Base-by-base conservation (phyloP, 2,888 invertebrate genomes). In the Oscheius myriophilus region DNA sequence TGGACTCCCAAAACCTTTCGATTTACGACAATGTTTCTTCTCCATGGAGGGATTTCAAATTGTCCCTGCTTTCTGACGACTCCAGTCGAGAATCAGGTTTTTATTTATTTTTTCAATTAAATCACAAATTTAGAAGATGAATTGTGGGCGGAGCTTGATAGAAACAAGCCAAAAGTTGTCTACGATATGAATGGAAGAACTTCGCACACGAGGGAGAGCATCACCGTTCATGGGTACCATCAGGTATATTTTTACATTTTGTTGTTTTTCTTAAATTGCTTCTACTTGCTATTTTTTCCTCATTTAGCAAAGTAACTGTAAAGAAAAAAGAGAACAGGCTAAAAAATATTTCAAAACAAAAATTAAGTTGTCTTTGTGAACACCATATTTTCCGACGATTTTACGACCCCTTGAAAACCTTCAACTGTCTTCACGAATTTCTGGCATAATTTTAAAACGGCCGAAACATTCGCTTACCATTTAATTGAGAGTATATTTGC, bases 11-110 rank as follows among this genome's bases (percentile, higher is more conserved):
- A 41, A 26, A 45, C 45, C 45, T 43, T 18, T 66, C 66, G 11
- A 53, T 66, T 39, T 66, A 66, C 45, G 66, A 66, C 49, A 66
- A 66, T 57, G 57, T 66, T 18, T 61, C 61, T n/a, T 53, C 64
- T 53, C 55, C 64, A 6, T 65, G 64, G 64, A 65, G 39, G 26
- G 57, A 66, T 46, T 45, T 66, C 42, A 66, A 66, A 33, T 16
- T 52, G 1, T 66, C 66, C 11, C 26, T 66, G 33, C 42, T 66
- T 6, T 46, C 45, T 1, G 64, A 65, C 23, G 64, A 65, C 11
- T 65, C 64, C n/a, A 65, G 64, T 26, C 53, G 45, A 55, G 64
- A 52, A 54, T 65, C 64, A 42, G 64, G 64, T 65, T 25, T 7
- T 16, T 57, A n/a, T 2, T 51, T 51, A n/a, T n/a, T n/a, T n/a